Evolutionary conservation across 2,797 vertebrate genomes (phyloP).

Genomic region (Galagoides demidoff): DNA sequence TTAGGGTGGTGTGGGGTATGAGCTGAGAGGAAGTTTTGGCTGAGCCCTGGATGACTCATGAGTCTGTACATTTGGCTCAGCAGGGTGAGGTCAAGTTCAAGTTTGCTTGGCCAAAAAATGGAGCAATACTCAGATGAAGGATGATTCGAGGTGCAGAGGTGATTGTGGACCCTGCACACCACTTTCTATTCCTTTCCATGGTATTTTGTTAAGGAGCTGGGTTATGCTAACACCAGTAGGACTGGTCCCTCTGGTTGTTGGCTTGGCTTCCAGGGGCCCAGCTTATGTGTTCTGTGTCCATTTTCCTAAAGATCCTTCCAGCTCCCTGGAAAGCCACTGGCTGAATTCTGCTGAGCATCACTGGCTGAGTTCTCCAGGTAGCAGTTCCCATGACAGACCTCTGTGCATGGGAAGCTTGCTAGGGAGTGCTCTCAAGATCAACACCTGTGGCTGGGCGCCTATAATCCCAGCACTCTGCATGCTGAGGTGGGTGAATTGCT

Average conservation of each 20-base stretch:
- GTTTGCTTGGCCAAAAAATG: background rate
- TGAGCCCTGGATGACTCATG: constrained; percentile 30
- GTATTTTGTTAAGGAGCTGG: background rate
- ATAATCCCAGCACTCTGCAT: too few species aligned
- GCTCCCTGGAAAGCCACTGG: background rate
- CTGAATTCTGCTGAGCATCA: background rate
- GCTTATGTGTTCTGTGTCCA: background rate
- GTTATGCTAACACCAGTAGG: background rate
- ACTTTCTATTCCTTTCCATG: background rate
- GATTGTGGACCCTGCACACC: too few species aligned
- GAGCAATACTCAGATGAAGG: background rate
- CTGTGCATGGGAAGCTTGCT: background rate
- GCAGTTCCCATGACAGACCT: background rate
- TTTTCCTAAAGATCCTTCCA: background rate
- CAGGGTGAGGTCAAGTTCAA: background rate
- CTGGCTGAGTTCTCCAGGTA: background rate
- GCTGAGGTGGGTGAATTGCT: too few species aligned
- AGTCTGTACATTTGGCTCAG: background rate
- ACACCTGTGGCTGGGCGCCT: too few species aligned
- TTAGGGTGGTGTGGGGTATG: background rate
- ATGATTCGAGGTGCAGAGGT: background rate
- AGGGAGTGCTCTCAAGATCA: background rate
- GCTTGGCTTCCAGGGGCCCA: background rate
- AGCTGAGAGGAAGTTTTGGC: constrained; percentile 58
- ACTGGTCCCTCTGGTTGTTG: background rate